Percentiles rank a stretch among this genome's conserved stretches.
Conservation (phyloP, 92 coral and sea anemone genomes). For the Virgularia gustaviana region DNA sequence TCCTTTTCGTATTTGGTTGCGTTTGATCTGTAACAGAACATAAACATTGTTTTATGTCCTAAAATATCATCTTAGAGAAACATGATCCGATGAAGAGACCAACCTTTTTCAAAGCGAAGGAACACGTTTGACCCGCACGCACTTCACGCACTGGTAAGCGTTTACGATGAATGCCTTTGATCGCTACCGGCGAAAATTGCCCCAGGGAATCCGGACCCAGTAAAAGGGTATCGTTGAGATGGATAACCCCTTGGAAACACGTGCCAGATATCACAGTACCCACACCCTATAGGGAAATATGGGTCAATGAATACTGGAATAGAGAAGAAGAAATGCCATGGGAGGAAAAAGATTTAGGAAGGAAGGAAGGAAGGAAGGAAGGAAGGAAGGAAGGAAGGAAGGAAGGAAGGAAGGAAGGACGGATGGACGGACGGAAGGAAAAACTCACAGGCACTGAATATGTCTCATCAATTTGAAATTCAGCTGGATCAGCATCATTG, state of each 20-base stretch:
- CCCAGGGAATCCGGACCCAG: slow-evolving; percentile 99
- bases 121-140: slow-evolving; percentile 95
- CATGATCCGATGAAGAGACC: not conserved
- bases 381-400: too few species aligned
- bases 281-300: slow-evolving; percentile 64
- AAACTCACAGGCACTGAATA: slow-evolving; percentile 96
- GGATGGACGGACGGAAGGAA: too few species aligned
- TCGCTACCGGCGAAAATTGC: slow-evolving; percentile 87
- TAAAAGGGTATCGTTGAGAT: slow-evolving; percentile 72
- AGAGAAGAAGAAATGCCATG: not conserved
- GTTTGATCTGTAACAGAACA: slow-evolving; percentile 65
- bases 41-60: not conserved
- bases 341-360: not conserved
- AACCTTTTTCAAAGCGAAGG: slow-evolving; percentile 93
- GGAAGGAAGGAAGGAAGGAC: too few species aligned
- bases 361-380: too few species aligned
- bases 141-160: slow-evolving; percentile 92
- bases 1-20: slow-evolving; percentile 96
- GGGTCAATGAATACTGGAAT: not conserved
- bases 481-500: slow-evolving; percentile 81
- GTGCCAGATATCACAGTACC: slow-evolving; percentile 99
- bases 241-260: slow-evolving; percentile 84
- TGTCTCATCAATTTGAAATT: slow-evolving; percentile 93
- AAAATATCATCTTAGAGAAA: not conserved
- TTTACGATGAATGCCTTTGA: slow-evolving; percentile 93